These are phyloP conservation scores for Eciton burchellii DNA, from an alignment of 1,140 invertebrate genomes.

Conservation along the genomic window DNA sequence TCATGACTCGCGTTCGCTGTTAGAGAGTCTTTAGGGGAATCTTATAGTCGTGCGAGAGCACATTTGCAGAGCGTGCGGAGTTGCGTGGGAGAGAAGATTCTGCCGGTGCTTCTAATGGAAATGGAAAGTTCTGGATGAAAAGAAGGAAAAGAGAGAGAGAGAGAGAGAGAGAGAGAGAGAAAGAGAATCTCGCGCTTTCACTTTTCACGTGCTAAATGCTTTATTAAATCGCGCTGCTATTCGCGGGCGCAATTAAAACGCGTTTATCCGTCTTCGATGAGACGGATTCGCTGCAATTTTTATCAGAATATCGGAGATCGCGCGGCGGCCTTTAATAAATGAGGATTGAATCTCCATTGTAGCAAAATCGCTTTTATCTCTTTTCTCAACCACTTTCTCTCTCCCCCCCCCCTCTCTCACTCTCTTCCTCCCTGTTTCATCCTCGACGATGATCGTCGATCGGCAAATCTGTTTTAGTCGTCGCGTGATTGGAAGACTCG, in stretches of 20 bases:
- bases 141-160: constrained; percentile 2
- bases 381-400: no score
- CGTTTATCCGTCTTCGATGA: no score
- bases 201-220: no score
- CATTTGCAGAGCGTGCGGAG: constrained; percentile 12
- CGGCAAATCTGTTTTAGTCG: no score
- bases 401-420: no score
- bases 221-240: constrained; percentile 35
- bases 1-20: not conserved
- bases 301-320: no score
- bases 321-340: constrained; percentile 12
- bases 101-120: not conserved
- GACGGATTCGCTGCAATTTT: no score
- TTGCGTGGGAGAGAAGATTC: constrained; percentile 4
- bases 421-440: no score
- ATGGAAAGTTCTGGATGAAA: not conserved
- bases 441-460: no score
- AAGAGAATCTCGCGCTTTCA: no score
- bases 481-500: not conserved
- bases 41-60: constrained; percentile 16
- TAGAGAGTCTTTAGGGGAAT: constrained; percentile 34
- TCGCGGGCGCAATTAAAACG: constrained; percentile 34
- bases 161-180: not conserved
- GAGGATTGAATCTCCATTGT: not conserved
- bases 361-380: no score